Percentiles rank a stretch among this genome's conserved stretches.
Evolutionary conservation across 2,113 vertebrate genomes (phyloP).

Genomic region (Hepsetus odoe): DNA sequence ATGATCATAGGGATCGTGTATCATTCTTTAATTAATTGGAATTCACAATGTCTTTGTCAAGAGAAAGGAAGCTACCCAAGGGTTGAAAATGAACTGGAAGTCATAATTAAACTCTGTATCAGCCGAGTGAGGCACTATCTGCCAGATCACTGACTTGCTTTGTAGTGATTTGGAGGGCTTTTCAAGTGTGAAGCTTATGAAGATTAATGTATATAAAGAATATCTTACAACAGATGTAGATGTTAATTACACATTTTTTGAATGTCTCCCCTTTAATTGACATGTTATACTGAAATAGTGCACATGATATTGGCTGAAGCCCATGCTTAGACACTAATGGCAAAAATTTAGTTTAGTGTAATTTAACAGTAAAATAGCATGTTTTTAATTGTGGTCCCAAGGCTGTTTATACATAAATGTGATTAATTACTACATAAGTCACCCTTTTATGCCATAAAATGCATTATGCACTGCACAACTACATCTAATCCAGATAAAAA

Average conservation of each 20-base stretch:
- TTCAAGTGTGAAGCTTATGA: constrained; percentile 18
- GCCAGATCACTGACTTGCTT: neutral
- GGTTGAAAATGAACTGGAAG: constrained; percentile 20
- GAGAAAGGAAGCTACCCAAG: neutral
- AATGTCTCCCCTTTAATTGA: neutral
- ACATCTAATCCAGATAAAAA: no score
- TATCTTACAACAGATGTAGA: neutral
- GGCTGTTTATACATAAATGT: no score
- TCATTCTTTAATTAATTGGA: constrained; percentile 14
- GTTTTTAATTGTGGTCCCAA: no score
- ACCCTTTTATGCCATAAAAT: no score
- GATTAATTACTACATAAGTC: no score
- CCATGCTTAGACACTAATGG: no score
- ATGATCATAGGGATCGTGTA: constrained; percentile 1
- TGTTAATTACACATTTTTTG: constrained; percentile 10
- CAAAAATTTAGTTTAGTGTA: no score
- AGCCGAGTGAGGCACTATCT: neutral
- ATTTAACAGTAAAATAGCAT: no score
- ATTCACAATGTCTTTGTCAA: constrained; percentile 23
- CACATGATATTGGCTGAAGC: neutral
- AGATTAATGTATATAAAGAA: constrained; percentile 14
- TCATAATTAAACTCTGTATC: constrained; percentile 35
- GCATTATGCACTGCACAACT: no score
- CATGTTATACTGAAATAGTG: neutral
- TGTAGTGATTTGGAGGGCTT: constrained; percentile 18